phyloP scores from a whole-genome alignment of 2,888 invertebrate genomes.

The Noctuana brunneofusca region DNA sequence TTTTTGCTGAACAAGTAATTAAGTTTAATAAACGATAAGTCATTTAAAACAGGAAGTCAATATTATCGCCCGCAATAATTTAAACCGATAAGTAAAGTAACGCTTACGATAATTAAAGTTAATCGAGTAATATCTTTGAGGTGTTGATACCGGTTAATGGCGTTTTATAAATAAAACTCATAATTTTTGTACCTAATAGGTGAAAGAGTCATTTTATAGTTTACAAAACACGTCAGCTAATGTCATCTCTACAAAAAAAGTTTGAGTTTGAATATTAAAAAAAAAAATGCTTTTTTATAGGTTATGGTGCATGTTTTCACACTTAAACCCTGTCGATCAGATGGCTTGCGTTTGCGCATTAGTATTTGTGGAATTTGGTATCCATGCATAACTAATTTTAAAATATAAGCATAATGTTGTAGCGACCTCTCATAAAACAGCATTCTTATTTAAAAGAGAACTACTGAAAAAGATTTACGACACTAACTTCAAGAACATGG shows the following conservation, averaged over 20 bases:
- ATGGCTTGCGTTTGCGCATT: no score
- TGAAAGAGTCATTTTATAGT: no score
- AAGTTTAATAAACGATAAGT: constrained; percentile 2
- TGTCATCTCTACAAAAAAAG: neutral
- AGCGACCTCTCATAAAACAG: constrained; percentile 1
- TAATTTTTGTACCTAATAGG: neutral
- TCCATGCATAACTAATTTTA: no score
- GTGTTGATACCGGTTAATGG: constrained; percentile 8
- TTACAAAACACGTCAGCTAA: neutral
- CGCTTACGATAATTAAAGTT: constrained; percentile 12
- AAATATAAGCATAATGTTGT: no score
- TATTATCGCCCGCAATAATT: constrained; percentile 6
- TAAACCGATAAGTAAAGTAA: constrained; percentile 9
- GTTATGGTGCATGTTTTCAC: no score
- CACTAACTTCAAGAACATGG: constrained; percentile 9
- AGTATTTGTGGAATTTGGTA: no score
- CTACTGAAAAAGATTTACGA: constrained; percentile 26
- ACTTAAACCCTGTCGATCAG: no score
- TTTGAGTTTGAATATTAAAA: no score
- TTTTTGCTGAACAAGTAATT: neutral
- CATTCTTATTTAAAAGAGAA: constrained; percentile 18
- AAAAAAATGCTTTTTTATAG: no score
- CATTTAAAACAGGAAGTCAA: constrained; percentile 5
- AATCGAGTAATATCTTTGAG: constrained; percentile 6
- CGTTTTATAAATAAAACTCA: constrained; percentile 1